Base-by-base conservation (phyloP, 1,140 invertebrate genomes). In the Euwallacea fornicatus region DNA sequence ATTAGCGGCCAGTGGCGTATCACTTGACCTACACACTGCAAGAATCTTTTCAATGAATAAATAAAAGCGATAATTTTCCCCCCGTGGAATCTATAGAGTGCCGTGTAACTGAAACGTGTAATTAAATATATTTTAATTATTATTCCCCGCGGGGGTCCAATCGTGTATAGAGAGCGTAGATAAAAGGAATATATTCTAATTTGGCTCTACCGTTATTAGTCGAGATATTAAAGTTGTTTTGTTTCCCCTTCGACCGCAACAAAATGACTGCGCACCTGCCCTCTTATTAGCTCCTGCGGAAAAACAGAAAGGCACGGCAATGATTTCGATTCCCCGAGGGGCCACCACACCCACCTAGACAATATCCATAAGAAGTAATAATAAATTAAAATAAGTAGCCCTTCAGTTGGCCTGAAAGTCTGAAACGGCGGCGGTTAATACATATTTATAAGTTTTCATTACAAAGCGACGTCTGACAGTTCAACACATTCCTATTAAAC, bases 401-500 rank as follows among this genome's bases (percentile, higher is more conserved):
- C 47, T 55, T 46, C 59, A 47, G 53, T 43, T 56, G 42, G 9
- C 41, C 15, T 56, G 60, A 15, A 62, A 47, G 10, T 43, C 33
- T 43, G 66, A 69, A 42, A 55, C 55, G 66, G 16, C 44, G 21
- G 21, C 21, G 21, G 2, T 58, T 69, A 64, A 69, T 69, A 69
- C 55, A 69, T 69, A 69, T 69, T 69, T 69, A 69, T 69, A 69
- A 69, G 59, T 69, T 69, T 63, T 69, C 61, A 69, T 69, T 69
- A 69, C 56, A 69, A 69, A 69, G 68, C 44, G 56, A 69, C 43
- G 68, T 54, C 68, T 69, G 68, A 69, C 68, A 64, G 60, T 69
- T 69, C 68, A 69, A 69, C 68, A 69, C 68, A 69, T 69, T 69
- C 68, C 60, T 69, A 69, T 69, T 69, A 69, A 69, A 69, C 46